Percentiles rank a stretch among this genome's conserved stretches.
Evolutionary conservation across 1,140 invertebrate genomes (phyloP).

Genomic region (Gyrodactylus bullatarudis): DNA sequence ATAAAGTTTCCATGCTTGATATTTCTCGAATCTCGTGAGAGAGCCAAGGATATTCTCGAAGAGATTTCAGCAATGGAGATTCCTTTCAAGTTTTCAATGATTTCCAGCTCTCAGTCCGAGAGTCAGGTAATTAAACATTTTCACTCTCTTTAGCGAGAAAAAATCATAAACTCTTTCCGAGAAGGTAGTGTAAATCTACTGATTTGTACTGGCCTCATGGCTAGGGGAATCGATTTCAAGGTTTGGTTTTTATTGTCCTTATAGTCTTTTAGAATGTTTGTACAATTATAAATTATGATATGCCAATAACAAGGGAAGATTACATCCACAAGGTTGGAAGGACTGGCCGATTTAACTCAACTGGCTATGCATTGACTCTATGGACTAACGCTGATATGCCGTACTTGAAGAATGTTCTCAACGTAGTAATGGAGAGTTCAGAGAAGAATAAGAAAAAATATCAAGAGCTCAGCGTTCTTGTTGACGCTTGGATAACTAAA

Average conservation of each 20-base stretch:
- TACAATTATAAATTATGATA: constrained; percentile 84
- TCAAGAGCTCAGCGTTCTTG: no score
- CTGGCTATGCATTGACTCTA: constrained; percentile 58
- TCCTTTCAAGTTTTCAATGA: neutral
- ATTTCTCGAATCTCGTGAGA: neutral
- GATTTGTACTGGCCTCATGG: constrained; percentile 82
- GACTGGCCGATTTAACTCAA: constrained; percentile 58
- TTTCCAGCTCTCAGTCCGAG: neutral
- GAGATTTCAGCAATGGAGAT: neutral
- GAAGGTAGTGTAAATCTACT: constrained; percentile 69
- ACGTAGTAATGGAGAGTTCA: neutral
- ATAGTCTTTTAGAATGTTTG: constrained; percentile 35
- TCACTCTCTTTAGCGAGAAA: no score
- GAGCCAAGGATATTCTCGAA: neutral
- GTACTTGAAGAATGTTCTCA: neutral
- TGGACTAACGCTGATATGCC: constrained; percentile 48
- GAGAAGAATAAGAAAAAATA: no score
- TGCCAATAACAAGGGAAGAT: constrained; percentile 52
- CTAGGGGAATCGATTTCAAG: constrained; percentile 80
- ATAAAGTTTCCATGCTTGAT: neutral
- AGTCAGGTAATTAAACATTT: no score
- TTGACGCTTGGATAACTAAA: neutral
- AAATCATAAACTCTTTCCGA: constrained; percentile 50
- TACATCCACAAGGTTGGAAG: constrained; percentile 72
- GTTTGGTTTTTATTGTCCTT: constrained; percentile 20